Conservation (phyloP, 2,113 vertebrate species). For the Ciconia maguari region DNA sequence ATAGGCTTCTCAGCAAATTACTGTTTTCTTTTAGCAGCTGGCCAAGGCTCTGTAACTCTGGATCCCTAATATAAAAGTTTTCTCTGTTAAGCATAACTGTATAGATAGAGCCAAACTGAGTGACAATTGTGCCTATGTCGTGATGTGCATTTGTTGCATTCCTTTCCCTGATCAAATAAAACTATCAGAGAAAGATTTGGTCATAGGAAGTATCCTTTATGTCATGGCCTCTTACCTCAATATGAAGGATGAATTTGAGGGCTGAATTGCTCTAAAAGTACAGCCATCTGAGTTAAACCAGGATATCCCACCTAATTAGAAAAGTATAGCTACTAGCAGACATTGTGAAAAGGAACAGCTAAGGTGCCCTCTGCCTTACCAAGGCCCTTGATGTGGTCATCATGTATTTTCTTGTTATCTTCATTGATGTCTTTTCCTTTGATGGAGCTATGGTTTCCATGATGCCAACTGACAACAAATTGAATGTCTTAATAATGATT, state of each 20-base stretch:
- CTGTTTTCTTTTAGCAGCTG: neutral
- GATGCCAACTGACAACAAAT: neutral
- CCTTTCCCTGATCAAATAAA: neutral
- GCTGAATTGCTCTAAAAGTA: neutral
- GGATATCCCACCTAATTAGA: neutral
- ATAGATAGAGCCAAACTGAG: neutral
- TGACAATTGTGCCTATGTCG: neutral
- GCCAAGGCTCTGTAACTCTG: neutral
- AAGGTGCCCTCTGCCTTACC: neutral
- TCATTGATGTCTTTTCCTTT: neutral
- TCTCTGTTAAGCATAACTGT: neutral
- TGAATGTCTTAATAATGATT: neutral
- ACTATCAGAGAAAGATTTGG: neutral
- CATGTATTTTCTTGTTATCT: neutral
- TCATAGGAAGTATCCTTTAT: neutral
- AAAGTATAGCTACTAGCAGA: neutral
- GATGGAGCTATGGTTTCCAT: neutral
- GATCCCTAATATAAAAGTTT: neutral
- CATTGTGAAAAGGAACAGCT: neutral
- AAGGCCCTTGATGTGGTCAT: neutral
- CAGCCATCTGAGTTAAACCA: neutral
- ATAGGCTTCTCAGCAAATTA: neutral
- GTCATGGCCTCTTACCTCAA: neutral
- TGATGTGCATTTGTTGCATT: rapidly evolving
- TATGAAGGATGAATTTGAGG: neutral